Evolutionary conservation across 92 coral and sea anemone genomes (phyloP), one percentile per base, ranked within the genome.

Genomic region (Micromussa lordhowensis): DNA sequence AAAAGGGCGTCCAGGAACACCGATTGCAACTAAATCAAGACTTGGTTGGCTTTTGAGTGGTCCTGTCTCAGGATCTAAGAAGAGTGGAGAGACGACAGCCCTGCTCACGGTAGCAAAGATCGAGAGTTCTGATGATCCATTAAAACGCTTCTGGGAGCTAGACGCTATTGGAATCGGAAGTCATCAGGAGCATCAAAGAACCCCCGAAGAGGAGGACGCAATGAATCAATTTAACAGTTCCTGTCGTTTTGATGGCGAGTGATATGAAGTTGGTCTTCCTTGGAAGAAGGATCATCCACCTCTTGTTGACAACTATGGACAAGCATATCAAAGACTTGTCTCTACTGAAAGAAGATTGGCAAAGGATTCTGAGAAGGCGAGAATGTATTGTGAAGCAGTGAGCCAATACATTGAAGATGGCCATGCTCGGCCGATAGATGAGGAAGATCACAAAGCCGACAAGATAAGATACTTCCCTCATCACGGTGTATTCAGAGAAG

Each of bases 101-200:
- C 68, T 82, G 64, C 18, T 83, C 29, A 61, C 70, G 0, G 78
- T 74, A 53, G 36, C 78, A 19, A 74, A 22, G 15, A 74, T 74
- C 2, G 29, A 74, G 2, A 68, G 78, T 81, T 18, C 26, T 7
- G 22, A 82, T 54, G 77, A 82, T 8, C 16, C 35, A 26, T 48
- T 78, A 12, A 79, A 73, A 64, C 75, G 84, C 0, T 90, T 85
- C 69, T 90, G 92, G 92, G 91, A 89, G 57, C 74, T 89, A 0
- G 92, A 89, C 26, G 78, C 91, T 0, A 71, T 83, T 71, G 92
- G 92, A 22, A 74, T 84, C 22, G 59, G 15, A 10, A 88, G 55
- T 34, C 71, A 88, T 13, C 80, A 81, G 24, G 83, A 5, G 36
- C 15, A 36, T 59, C 8, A 29, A 51, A 48, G 31, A 35, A 28